Evolutionary conservation across 2,888 invertebrate genomes (phyloP), one percentile per base, ranked within the genome.

Genomic region (Cecidostiba fungosa): DNA sequence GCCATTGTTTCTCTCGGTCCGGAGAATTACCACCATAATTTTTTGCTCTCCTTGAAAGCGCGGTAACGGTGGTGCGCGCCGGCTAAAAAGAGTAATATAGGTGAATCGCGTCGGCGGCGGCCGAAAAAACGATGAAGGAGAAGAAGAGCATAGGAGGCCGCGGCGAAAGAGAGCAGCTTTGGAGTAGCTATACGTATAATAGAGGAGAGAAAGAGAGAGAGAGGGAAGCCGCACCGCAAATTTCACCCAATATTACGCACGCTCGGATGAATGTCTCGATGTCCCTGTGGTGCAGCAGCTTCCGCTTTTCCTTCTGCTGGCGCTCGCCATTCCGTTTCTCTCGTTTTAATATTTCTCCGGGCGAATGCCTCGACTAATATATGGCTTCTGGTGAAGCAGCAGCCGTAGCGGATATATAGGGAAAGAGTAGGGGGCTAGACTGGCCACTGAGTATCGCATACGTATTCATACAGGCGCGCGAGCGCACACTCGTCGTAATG

Each of bases 271-370:
- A 88, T 90, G 89, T 90, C 90, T 91, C 91, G 87, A 87, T 88
- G 81, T 73, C 79, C 81, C 54, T 66, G 73, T 39, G 82, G 66
- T 77, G 80, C 16, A 79, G 74, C 62, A 79, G 84, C 77, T 76
- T 87, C 84, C 80, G 76, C 85, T 85, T 85, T 86, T 88, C 88
- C 85, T 88, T 88, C 77, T 84, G 83, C 82, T 86, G 84, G 82
- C 70, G 36, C 32, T 29, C 54, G 54, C 76, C 81, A 76, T 77
- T 80, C 82, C 88, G 88, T 89, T 89, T 88, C 90, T 89, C 90
- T 89, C 90, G 89, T 91, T 91, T 91, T 91, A 91, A 92, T 92
- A 92, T 91, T 92, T 92, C 91, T 91, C 91, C 89, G 88, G 89
- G 88, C 91, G 90, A 91, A 91, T 91, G 90, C 90, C 89, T 89